These are phyloP conservation scores for Acronicta aceris DNA, from an alignment of 2,888 invertebrate species.

Conservation along the genomic window DNA sequence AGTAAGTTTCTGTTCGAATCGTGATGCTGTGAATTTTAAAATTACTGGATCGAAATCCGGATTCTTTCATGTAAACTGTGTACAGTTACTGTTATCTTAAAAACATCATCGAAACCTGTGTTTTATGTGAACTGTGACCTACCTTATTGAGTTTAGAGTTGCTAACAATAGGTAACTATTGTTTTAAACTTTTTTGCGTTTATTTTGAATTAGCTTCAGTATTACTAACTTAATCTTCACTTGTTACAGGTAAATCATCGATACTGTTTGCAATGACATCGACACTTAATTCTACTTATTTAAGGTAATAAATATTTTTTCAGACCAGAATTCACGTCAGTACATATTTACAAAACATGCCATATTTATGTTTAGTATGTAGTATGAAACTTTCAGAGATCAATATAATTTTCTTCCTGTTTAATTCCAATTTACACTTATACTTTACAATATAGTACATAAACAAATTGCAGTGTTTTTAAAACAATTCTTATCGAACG, in stretches of 20 bases:
- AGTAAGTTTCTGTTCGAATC: slow-evolving; percentile 4
- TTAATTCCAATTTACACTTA: background rate
- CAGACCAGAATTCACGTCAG: too few relatives aligned
- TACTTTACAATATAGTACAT: background rate
- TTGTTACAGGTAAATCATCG: slow-evolving; percentile 55
- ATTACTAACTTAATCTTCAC: slow-evolving; percentile 25
- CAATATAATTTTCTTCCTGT: background rate
- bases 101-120: slow-evolving; percentile 23
- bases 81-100: slow-evolving; percentile 34
- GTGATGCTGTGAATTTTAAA: slow-evolving; percentile 10
- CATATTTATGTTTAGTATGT: background rate
- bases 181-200: background rate
- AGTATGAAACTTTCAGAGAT: too few relatives aligned
- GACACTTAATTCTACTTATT: background rate
- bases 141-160: background rate
- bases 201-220: background rate
- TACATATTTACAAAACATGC: background rate
- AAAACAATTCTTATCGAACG: slow-evolving; percentile 23
- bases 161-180: background rate
- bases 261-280: slow-evolving; percentile 1
- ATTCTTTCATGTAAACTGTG: slow-evolving; percentile 22
- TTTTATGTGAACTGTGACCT: slow-evolving; percentile 27
- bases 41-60: slow-evolving; percentile 19
- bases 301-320: slow-evolving; percentile 25
- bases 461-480: slow-evolving; percentile 10